Conservation (phyloP, 2,797 vertebrate genomes). For the Dipus sagitta region DNA sequence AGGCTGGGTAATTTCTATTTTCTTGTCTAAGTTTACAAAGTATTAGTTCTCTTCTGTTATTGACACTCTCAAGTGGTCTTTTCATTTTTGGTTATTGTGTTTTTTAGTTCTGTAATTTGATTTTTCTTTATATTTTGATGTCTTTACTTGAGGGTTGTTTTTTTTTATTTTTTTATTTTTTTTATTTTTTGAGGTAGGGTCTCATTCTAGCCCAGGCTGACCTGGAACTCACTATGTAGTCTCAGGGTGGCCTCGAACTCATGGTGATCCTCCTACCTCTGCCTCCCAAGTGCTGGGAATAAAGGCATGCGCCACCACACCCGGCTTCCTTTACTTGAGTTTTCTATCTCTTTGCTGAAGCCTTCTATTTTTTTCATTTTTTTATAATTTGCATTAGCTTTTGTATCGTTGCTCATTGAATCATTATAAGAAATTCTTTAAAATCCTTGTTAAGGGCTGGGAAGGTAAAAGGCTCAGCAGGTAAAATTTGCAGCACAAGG, state of each 20-base stretch:
- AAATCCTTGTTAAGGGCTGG: too few species aligned
- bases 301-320: too few species aligned
- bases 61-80: not conserved
- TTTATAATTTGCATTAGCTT: not conserved
- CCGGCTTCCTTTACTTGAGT: too few species aligned
- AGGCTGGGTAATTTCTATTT: not conserved
- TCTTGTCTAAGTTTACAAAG: not conserved
- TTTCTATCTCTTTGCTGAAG: not conserved
- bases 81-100: not conserved
- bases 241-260: too few species aligned
- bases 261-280: too few species aligned
- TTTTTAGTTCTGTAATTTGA: not conserved
- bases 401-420: constrained; percentile 22
- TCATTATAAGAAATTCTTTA: constrained; percentile 18
- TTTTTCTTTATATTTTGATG: constrained; percentile 12
- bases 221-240: too few species aligned
- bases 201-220: too few species aligned
- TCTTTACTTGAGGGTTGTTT: not conserved
- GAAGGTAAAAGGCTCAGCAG: too few species aligned
- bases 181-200: too few species aligned
- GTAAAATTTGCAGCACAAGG: too few species aligned
- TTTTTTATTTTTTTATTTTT: too few species aligned
- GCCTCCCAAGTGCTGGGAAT: too few species aligned
- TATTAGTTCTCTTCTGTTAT: not conserved
- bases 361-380: constrained; percentile 25